A percentile compares a stretch with the other conserved stretches of the same genome.
These are phyloP conservation scores for Tyrannus savana DNA, from an alignment of 2,113 vertebrate genomes.

Conservation along the genomic window DNA sequence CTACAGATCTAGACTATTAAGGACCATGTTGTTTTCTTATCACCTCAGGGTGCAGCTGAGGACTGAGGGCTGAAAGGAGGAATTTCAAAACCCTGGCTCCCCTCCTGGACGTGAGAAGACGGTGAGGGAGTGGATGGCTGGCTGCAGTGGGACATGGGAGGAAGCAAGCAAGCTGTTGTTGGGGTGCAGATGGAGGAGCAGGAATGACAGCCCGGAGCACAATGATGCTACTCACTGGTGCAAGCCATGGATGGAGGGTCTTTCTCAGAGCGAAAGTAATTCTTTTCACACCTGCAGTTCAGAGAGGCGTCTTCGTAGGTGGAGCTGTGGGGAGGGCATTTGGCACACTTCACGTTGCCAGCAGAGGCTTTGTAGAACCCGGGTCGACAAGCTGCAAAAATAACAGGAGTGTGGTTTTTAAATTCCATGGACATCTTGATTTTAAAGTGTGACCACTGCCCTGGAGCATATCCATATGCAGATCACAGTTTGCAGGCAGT, in stretches of 20 bases:
- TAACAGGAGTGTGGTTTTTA: constrained; percentile 18
- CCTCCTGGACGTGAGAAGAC: neutral
- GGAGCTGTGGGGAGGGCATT: constrained; percentile 95
- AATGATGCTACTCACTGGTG: constrained; percentile 87
- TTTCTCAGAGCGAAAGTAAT: constrained; percentile 94
- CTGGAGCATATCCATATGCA: neutral
- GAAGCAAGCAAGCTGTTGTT: constrained; percentile 64
- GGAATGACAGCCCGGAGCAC: constrained; percentile 48
- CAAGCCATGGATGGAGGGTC: constrained; percentile 97
- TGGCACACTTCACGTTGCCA: constrained; percentile 89
- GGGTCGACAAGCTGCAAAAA: constrained; percentile 85
- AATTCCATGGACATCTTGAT: neutral
- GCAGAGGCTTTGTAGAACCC: constrained; percentile 94
- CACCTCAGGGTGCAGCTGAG: neutral
- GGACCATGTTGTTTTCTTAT: neutral
- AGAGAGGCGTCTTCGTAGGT: constrained; percentile 88
- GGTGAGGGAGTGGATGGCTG: constrained; percentile 20
- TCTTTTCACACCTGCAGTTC: constrained; percentile 95
- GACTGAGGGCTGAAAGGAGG: constrained; percentile 5
- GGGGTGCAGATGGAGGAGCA: constrained; percentile 13
- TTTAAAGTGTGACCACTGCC: neutral
- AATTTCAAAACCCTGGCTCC: constrained; percentile 40
- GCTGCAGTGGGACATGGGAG: constrained; percentile 32
- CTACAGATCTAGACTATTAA: neutral
- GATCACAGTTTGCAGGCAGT: neutral